Evolutionary conservation across 2,113 vertebrate species (phyloP).

Genomic region (Nothobranchius kuhntae): DNA sequence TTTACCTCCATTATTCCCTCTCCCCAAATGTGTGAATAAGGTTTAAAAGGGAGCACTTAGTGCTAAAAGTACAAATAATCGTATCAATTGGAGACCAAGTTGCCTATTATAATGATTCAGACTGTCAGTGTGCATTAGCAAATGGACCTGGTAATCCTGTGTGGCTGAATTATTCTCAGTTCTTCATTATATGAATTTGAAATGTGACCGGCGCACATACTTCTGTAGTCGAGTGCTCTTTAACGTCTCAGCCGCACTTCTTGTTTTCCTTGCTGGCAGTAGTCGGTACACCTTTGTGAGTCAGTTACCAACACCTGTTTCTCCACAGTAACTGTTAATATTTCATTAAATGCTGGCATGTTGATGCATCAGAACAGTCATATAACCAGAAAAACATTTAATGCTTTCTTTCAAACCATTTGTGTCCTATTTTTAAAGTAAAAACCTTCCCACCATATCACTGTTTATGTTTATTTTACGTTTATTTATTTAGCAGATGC

Average conservation of each 20-base stretch:
- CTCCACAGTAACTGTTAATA: neutral
- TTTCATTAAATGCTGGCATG: neutral
- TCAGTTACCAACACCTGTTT: neutral
- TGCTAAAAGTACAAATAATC: constrained; percentile 61
- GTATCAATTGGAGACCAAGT: constrained; percentile 61
- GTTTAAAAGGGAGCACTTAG: constrained; percentile 64
- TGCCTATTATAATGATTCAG: constrained; percentile 61
- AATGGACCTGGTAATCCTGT: constrained; percentile 49
- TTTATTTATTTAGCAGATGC: no score
- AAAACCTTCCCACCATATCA: no score
- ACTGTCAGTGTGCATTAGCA: constrained; percentile 62
- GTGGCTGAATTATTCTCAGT: constrained; percentile 47
- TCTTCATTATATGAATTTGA: constrained; percentile 16
- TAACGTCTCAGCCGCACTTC: neutral
- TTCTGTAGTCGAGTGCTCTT: constrained; percentile 15
- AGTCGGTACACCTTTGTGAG: neutral
- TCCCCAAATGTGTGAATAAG: constrained; percentile 42
- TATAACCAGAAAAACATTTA: neutral
- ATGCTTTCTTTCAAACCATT: no score
- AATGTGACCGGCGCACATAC: constrained; percentile 28
- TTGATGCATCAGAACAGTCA: neutral
- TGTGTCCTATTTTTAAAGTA: no score
- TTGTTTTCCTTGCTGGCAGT: no score
- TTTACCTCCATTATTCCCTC: constrained; percentile 8
- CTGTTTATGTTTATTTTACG: no score